phyloP scores from a whole-genome alignment of 2,113 vertebrate genomes.

The Forbesichthys agassizii region DNA sequence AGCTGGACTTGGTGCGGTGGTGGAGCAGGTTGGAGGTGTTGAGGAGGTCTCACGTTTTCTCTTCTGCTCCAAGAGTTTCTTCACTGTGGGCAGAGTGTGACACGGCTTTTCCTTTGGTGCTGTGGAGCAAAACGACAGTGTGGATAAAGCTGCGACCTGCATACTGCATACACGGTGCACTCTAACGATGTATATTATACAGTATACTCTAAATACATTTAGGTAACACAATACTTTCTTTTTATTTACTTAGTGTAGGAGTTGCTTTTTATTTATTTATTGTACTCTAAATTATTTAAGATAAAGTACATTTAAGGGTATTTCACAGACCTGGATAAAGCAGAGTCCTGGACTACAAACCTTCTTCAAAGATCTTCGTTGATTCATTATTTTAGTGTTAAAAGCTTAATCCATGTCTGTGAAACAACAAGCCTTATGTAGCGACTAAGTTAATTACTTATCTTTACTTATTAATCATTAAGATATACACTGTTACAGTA shows the following conservation, averaged over 20 bases:
- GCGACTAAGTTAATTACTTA: too few species aligned
- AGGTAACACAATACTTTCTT: background rate
- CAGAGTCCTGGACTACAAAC: too few species aligned
- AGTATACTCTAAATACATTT: background rate
- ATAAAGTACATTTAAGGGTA: too few species aligned
- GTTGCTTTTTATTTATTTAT: constrained; percentile 30
- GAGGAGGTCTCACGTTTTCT: constrained; percentile 79
- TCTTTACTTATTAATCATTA: too few species aligned
- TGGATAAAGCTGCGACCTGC: background rate
- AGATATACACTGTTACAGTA: too few species aligned
- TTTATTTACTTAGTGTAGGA: background rate
- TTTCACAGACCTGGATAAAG: too few species aligned
- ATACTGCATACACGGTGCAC: too few species aligned
- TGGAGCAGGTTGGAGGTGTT: constrained; percentile 49
- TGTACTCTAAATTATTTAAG: background rate
- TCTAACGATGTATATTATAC: too few species aligned
- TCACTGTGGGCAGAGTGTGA: constrained; percentile 85
- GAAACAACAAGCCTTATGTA: too few species aligned
- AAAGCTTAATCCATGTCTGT: too few species aligned
- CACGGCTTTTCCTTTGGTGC: constrained; percentile 82
- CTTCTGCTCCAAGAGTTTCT: constrained; percentile 89
- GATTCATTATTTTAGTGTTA: too few species aligned
- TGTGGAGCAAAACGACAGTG: constrained; percentile 28
- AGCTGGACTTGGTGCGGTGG: constrained; percentile 45
- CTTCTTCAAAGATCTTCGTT: too few species aligned